Evolutionary conservation across 2,113 vertebrate genomes (phyloP), one percentile per base, ranked within the genome.

Genomic region (Psilopogon haemacephalus): DNA sequence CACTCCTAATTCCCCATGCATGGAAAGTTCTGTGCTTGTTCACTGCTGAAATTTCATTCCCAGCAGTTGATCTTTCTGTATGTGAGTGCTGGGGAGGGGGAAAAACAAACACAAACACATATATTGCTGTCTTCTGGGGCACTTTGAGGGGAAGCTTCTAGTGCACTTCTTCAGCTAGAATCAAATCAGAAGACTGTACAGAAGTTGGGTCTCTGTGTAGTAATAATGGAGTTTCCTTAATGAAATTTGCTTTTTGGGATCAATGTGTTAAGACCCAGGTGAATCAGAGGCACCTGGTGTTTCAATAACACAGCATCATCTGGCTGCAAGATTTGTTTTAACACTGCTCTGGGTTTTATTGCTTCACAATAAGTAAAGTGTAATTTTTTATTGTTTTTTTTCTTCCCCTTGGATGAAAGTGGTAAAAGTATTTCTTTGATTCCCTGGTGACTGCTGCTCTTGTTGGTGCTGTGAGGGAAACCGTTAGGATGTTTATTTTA

Each of bases 241-340:
- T 96, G 86, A 93, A 96, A 93, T 88, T 84, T 93, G 35, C 54
- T 95, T 73, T 56, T 85, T 90, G 89, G 89, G 89, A 94, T 92
- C 94, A 89, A 24, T 92, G 71, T 59, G 60, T 90, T 94, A 89
- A 84, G 85, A 84, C 93, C 52, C 68, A 92, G 82, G 63, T 89
- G 91, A 93, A 85, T 89, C 64, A 62, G 64, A 93, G 89, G 84
- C 87, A 95, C 94, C 82, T 94, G 84, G 84, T 93, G 52, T 79
- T 94, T 90, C 91, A 89, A 82, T 96, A 95, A 72, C 9, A 0
- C 40, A 56, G 71, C 89, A 52, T 87, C 59, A 79, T 91, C 81
- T 85, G 84, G 64, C 87, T 85, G 46, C 8, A 62, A 74, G 82
- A 71, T 89, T 74, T 88, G 27, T 64, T 85, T 92, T 87, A 70